These are phyloP conservation scores for Galeopterus variegatus DNA, from an alignment of 2,113 vertebrate genomes.

Conservation along the genomic window DNA sequence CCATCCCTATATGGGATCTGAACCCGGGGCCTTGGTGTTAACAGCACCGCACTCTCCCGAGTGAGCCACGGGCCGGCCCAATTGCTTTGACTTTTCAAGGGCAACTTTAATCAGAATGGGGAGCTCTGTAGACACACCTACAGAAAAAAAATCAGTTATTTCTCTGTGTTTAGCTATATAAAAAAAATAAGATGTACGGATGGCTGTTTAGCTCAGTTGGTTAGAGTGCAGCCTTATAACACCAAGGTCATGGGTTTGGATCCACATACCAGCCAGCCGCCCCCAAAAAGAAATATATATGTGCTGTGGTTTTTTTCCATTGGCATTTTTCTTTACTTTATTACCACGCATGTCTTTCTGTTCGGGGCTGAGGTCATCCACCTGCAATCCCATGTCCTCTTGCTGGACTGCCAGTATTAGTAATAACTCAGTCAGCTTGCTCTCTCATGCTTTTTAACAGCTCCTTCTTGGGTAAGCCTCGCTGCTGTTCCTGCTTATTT, in stretches of 20 bases:
- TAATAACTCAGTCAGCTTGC: not conserved
- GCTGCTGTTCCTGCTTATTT: conserved; percentile 6
- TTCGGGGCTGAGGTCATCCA: not conserved
- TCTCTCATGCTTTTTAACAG: not conserved
- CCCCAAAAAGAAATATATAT: not conserved
- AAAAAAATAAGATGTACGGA: not conserved
- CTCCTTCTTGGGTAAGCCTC: not conserved
- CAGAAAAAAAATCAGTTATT: conserved; percentile 14
- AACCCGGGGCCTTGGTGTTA: too few relatives aligned
- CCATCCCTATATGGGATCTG: too few relatives aligned
- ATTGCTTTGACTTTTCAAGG: conserved; percentile 15
- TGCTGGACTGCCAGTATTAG: not conserved
- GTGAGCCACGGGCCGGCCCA: too few relatives aligned
- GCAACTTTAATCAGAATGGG: not conserved
- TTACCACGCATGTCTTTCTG: not conserved
- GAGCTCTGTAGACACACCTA: not conserved
- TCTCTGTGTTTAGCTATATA: not conserved
- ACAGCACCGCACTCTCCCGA: too few relatives aligned
- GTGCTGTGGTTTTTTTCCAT: not conserved
- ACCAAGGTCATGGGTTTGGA: too few relatives aligned
- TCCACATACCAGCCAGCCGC: too few relatives aligned
- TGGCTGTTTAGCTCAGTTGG: too few relatives aligned
- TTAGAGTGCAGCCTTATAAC: too few relatives aligned
- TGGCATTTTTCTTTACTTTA: not conserved
- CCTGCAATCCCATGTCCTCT: not conserved